Evolutionary conservation across 37 sponge, comb jelly and placozoan genomes (phyloP), one percentile per base, ranked within the genome.

Genomic region (Halisarca cf. caerulea): DNA sequence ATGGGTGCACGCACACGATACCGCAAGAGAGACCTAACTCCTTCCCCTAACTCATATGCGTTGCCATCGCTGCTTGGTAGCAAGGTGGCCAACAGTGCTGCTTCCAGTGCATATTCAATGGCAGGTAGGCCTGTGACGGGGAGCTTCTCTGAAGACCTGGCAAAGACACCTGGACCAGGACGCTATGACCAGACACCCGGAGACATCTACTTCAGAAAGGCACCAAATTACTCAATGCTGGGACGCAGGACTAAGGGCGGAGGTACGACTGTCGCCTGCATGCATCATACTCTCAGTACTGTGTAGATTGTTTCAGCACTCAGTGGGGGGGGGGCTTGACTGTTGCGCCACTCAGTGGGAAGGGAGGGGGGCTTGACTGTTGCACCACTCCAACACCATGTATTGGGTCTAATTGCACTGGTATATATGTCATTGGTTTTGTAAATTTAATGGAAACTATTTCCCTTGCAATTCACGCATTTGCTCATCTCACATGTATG

Each of bases 91-190:
- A 94, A 84, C 78, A 94, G 92, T 59, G 25, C 32, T 44, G 70
- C 98, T 51, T 90, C 93, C 27, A 88, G 93, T 41, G 79, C 95
- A 41, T 96, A 90, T 81, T 92, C 99, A 18, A 98, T 98, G 92
- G 81, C 95, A 0, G 86, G 86, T 34, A 69, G 97, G 41, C 83
- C 86, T 0, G 42, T 32, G 21, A 92, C 89, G 58, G 97, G 99
- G 6, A 85, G 93, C 41, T 98, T 96, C 86, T 84, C 93, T 57
- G 97, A 96, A 38, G 97, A 98, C 62, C 88, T 98, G 30, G 94
- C 99, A 80, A 94, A 94, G 83, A 88, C 99, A 21, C 99, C 99
- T 7, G 99, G 99, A 3, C 99, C 99, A 23, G 99, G 99, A 24
- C 66, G 88, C 30, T 98, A 98, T 87, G 66, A 96, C 35, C 82